Conservation (phyloP, 1,140 invertebrate species). For the Geopemphigus sp. region DNA sequence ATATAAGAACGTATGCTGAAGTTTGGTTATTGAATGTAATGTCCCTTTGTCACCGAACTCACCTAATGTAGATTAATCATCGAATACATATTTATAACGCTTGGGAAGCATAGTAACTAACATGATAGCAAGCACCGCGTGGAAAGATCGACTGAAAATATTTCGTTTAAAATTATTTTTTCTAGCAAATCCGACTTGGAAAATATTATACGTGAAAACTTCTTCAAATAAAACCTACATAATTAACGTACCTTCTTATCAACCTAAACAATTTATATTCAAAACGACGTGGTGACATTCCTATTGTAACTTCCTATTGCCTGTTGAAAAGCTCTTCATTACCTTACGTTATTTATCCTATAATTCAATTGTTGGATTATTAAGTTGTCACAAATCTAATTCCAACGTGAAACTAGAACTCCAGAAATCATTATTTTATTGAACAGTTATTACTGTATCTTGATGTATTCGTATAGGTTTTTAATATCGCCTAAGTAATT, state of each 20-base stretch:
- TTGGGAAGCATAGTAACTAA: background rate
- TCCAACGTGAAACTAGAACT: background rate
- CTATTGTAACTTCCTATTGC: too few relatives aligned
- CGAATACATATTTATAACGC: conserved; percentile 12
- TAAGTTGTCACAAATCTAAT: background rate
- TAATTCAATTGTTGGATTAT: background rate
- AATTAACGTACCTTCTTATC: too few relatives aligned
- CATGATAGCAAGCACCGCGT: background rate
- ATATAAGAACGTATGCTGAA: conserved; percentile 1
- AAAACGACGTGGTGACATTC: background rate
- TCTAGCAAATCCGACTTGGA: background rate
- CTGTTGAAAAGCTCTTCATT: too few relatives aligned
- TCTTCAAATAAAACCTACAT: conserved; percentile 9
- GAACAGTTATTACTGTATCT: too few relatives aligned
- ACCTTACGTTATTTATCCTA: background rate
- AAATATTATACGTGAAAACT: conserved; percentile 16
- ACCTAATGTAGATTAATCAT: conserved; percentile 9
- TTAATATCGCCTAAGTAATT: too few relatives aligned
- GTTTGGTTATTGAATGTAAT: conserved; percentile 26
- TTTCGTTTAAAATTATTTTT: conserved; percentile 13
- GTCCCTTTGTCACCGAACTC: background rate
- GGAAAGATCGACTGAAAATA: conserved; percentile 1
- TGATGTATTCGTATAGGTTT: too few relatives aligned
- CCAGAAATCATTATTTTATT: too few relatives aligned
- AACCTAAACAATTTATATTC: too few relatives aligned